These are phyloP conservation scores for Arrhamphus sclerolepis DNA, from an alignment of 2,797 vertebrate genomes.

Conservation along the genomic window DNA sequence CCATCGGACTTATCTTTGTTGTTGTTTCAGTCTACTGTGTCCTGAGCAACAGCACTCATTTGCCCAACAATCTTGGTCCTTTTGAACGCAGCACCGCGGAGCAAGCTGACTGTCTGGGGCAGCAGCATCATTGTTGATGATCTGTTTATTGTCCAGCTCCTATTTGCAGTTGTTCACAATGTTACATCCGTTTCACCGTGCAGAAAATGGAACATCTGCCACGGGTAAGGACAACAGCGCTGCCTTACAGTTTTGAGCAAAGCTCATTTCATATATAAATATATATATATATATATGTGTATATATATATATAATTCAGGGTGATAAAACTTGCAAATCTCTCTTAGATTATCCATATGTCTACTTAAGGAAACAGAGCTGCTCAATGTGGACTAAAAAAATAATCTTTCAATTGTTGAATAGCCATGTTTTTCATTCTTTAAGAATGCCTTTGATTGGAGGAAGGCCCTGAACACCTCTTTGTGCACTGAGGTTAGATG, in stretches of 20 bases:
- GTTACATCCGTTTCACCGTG: slow-evolving; percentile 53
- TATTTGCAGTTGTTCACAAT: slow-evolving; percentile 62
- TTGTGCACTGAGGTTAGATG: slow-evolving; percentile 53
- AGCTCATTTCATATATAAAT: no score
- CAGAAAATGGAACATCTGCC: slow-evolving; percentile 49
- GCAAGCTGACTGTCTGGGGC: slow-evolving; percentile 56
- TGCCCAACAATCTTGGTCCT: slow-evolving; percentile 70
- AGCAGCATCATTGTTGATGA: slow-evolving; percentile 70
- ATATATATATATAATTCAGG: slow-evolving; percentile 12
- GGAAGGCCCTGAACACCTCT: slow-evolving; percentile 65
- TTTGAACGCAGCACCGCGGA: slow-evolving; percentile 69
- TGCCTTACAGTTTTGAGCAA: slow-evolving; percentile 13
- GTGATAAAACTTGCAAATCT: slow-evolving; percentile 2
- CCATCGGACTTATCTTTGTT: slow-evolving; percentile 73
- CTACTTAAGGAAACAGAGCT: slow-evolving; percentile 32
- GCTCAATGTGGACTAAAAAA: slow-evolving; percentile 18
- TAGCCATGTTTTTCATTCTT: slow-evolving; percentile 41
- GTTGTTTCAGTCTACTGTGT: slow-evolving; percentile 72
- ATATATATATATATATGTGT: no score
- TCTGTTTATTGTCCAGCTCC: slow-evolving; percentile 72
- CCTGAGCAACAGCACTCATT: slow-evolving; percentile 71
- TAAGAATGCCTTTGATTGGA: slow-evolving; percentile 64
- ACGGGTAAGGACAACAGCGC: slow-evolving; percentile 51
- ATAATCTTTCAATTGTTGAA: slow-evolving; percentile 30
- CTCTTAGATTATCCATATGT: slow-evolving; percentile 17